Conservation (phyloP, 1,140 invertebrate species). For the Drosophila murphyi region DNA sequence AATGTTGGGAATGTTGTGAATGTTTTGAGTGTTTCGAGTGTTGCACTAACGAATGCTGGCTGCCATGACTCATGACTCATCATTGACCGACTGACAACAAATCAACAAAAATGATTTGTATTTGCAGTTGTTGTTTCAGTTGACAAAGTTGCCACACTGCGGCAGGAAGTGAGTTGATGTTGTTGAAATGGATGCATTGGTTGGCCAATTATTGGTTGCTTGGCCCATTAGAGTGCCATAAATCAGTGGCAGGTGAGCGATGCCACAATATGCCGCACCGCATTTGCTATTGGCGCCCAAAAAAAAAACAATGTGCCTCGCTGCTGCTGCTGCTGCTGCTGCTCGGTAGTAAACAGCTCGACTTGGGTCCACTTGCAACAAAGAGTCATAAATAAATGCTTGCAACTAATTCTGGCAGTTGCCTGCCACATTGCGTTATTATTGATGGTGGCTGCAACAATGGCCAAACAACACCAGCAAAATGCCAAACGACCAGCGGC, state of each 20-base stretch:
- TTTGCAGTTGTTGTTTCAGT: neutral
- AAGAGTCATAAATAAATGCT: slow-evolving; percentile 79
- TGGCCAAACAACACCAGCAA: slow-evolving; percentile 25
- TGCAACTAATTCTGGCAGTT: slow-evolving; percentile 79
- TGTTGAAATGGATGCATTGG: neutral
- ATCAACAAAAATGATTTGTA: neutral
- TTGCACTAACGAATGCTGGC: too few relatives aligned
- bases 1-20: slow-evolving; percentile 1
- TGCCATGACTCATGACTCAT: neutral
- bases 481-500: slow-evolving; percentile 1
- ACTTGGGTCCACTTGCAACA: slow-evolving; percentile 42
- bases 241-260: slow-evolving; percentile 44
- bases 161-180: slow-evolving; percentile 28
- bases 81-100: neutral
- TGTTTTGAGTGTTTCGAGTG: neutral
- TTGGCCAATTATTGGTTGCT: slow-evolving; percentile 39
- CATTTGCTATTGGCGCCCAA: slow-evolving; percentile 30
- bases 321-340: too few relatives aligned
- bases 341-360: neutral
- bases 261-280: neutral
- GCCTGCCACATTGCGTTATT: slow-evolving; percentile 77
- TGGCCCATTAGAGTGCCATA: slow-evolving; percentile 45
- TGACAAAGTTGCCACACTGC: slow-evolving; percentile 7
- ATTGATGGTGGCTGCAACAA: slow-evolving; percentile 71
- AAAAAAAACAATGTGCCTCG: slow-evolving; percentile 35